These are phyloP conservation scores for Euwallacea fornicatus DNA, from an alignment of 1,140 invertebrate genomes.

Conservation along the genomic window DNA sequence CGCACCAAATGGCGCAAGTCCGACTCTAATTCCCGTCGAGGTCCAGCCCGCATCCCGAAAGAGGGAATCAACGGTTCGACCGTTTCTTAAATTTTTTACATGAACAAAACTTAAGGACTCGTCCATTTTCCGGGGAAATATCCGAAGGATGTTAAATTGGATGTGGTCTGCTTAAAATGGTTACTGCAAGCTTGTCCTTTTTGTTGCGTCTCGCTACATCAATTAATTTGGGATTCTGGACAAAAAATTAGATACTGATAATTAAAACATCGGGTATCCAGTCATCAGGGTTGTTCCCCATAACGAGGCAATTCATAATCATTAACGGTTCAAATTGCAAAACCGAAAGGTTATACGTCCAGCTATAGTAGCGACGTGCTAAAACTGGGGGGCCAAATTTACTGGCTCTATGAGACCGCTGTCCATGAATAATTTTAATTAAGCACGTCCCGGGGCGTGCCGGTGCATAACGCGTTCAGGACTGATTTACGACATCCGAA, in stretches of 20 bases:
- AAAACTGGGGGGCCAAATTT: constrained; percentile 33
- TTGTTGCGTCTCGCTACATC: too few species aligned
- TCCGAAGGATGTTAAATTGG: too few species aligned
- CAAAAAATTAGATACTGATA: not conserved
- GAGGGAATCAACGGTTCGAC: too few species aligned
- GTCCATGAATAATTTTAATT: constrained; percentile 39
- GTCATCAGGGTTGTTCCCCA: not conserved
- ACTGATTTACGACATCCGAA: constrained; percentile 30
- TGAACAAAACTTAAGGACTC: too few species aligned
- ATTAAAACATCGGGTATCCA: not conserved
- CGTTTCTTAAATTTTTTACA: too few species aligned
- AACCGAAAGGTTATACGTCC: constrained; percentile 13
- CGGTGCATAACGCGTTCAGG: constrained; percentile 29
- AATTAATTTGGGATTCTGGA: too few species aligned
- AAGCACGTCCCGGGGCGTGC: constrained; percentile 34
- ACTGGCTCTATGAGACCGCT: constrained; percentile 33
- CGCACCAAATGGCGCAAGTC: too few species aligned
- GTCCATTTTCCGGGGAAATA: too few species aligned
- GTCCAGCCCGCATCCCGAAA: too few species aligned
- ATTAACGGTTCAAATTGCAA: constrained; percentile 16
- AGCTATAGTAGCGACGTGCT: constrained; percentile 14
- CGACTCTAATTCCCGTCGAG: too few species aligned
- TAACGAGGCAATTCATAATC: constrained; percentile 2
- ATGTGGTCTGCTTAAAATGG: too few species aligned
- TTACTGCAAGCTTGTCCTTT: too few species aligned